Evolutionary conservation across 2,113 vertebrate genomes (phyloP).

Genomic region (Tyrannus savana): DNA sequence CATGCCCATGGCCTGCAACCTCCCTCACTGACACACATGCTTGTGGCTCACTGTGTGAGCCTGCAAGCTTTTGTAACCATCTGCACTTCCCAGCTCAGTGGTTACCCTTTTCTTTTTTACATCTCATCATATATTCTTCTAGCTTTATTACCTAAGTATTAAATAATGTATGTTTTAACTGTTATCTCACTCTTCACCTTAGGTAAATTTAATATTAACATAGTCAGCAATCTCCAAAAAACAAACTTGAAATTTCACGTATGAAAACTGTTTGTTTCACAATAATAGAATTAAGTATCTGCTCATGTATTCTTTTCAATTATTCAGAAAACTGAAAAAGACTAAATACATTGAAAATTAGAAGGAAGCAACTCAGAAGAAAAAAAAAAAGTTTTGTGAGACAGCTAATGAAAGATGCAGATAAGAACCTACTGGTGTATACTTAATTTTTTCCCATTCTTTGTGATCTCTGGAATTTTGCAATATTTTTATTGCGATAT

Average conservation of each 20-base stretch:
- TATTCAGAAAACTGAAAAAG: not conserved
- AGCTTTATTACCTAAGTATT: not conserved
- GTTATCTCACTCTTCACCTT: not conserved
- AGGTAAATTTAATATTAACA: not conserved
- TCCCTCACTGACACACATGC: fast-evolving
- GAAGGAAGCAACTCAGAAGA: not conserved
- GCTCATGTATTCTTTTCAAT: not conserved
- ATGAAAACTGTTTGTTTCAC: not conserved
- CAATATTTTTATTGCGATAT: not conserved
- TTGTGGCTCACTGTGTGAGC: not conserved
- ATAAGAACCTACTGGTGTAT: not conserved
- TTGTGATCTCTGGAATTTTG: not conserved
- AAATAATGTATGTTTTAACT: not conserved
- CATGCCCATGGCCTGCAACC: not conserved
- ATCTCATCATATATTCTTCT: not conserved
- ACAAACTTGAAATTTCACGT: not conserved
- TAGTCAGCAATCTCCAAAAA: not conserved
- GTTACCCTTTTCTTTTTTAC: not conserved
- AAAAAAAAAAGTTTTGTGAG: not conserved
- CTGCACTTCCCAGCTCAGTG: not conserved
- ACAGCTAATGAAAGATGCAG: not conserved
- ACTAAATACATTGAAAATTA: not conserved
- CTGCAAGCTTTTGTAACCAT: not conserved
- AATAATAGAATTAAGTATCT: not conserved
- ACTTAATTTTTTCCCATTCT: not conserved